Base-by-base conservation (phyloP, 2,113 vertebrate species). In the Xenus cinereus region DNA sequence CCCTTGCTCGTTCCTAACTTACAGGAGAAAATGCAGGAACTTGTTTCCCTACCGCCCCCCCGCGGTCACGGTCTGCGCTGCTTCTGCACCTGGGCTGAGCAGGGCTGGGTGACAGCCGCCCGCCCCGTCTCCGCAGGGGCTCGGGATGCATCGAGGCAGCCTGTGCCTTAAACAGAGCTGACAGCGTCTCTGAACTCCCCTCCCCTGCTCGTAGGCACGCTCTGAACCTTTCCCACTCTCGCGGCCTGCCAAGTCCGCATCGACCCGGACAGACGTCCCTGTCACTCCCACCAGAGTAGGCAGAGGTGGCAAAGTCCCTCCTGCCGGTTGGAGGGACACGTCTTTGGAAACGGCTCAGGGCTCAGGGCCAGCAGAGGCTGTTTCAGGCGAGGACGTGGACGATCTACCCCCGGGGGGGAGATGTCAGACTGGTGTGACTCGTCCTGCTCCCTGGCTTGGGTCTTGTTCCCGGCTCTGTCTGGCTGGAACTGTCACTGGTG, bases 141-240 rank as follows among this genome's bases (percentile, higher is more conserved):
- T 56, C 51, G 43, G 64, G 73, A 63, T 9, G 12, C 80, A 8
- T 92, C 77, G 46, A 43, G 14, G 1, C 86, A 54, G 79, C 4
- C 0, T 27, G 66, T 3, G 26, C 68, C 76, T 46, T 43, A 14
- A 79, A 0, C 57, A 62, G 60, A 24, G 32, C 48, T 64, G 87
- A 43, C 89, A 91, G 93, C 37, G 1, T 39, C 90, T 82, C 91
- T 46, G 71, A 41, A 45, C 45, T 57, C 54, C 30, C 6, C 8
- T 33, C 71, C 57, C 84, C 33, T 0, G 12, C 14, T 27, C 18
- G 50, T 45, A 14, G 5, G 1, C 1, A 1, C 37, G 1, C 59
- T 23, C 69, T 0, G 33, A 75, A 19, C 85, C 43, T 27, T 12
- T 51, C 53, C n/a, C 57, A 0, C 79, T 50, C 26, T 26, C 2